phyloP scores from a whole-genome alignment of 1,140 invertebrate genomes.

The Mercenaria mercenaria region DNA sequence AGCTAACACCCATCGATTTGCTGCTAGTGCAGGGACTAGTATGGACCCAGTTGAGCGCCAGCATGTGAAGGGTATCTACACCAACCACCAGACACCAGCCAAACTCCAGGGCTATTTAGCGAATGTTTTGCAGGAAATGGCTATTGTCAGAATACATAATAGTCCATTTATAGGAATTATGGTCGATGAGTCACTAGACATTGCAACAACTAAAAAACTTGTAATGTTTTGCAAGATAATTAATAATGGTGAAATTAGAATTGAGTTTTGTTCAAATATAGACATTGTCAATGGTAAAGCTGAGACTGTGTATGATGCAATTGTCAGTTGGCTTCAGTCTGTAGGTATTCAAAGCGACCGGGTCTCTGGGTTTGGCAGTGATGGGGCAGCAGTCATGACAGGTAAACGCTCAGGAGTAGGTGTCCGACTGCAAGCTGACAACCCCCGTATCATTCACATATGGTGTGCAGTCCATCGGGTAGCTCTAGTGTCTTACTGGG shows the following conservation, averaged over 20 bases:
- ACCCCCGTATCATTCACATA: neutral
- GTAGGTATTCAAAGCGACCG: neutral
- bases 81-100: conserved; percentile 20
- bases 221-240: conserved; percentile 26
- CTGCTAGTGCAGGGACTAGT: neutral
- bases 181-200: conserved; percentile 26
- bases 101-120: neutral
- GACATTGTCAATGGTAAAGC: neutral
- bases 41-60: neutral
- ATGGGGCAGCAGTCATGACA: conserved; percentile 16
- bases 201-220: conserved; percentile 41
- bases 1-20: conserved; percentile 1
- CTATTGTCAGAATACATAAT: neutral
- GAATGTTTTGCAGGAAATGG: neutral
- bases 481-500: neutral
- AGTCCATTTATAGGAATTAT: conserved; percentile 45
- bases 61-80: neutral
- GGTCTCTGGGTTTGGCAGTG: neutral
- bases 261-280: conserved; percentile 2
- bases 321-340: neutral
- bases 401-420: neutral
- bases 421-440: neutral
- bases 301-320: neutral
- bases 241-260: neutral
- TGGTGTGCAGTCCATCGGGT: conserved; percentile 21